Evolutionary conservation across 2,888 invertebrate genomes (phyloP).

Genomic region (Athripsodes cinereus): DNA sequence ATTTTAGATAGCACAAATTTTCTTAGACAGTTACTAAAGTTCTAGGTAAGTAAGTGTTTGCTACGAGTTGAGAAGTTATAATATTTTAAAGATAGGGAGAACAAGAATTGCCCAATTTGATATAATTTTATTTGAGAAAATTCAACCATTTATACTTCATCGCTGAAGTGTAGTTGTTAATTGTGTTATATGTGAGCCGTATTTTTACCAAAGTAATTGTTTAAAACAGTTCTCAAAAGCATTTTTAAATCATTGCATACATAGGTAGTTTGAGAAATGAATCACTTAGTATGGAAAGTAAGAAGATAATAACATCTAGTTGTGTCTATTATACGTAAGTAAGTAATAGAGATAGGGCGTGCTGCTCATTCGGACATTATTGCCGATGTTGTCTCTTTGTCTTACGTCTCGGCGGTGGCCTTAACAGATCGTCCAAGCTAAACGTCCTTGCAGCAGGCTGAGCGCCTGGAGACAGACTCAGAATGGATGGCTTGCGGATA

Average conservation of each 20-base stretch:
- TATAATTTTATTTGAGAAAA: too few species aligned
- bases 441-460: slow-evolving; percentile 72
- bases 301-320: slow-evolving; percentile 7
- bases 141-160: too few species aligned
- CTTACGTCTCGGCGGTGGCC: slow-evolving; percentile 78
- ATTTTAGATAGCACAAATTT: too few species aligned
- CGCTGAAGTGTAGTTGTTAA: too few species aligned
- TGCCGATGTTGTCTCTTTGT: slow-evolving; percentile 32
- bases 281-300: not conserved
- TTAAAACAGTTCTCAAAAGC: too few species aligned
- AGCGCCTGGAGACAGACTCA: slow-evolving; percentile 60
- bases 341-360: not conserved
- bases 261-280: not conserved
- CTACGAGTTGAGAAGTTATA: too few species aligned
- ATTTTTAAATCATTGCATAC: not conserved
- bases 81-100: too few species aligned
- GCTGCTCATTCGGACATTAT: slow-evolving; percentile 19
- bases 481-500: slow-evolving; percentile 82
- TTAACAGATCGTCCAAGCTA: slow-evolving; percentile 84
- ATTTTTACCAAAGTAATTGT: too few species aligned
- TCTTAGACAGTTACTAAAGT: too few species aligned
- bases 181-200: too few species aligned
- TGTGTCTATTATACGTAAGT: not conserved
- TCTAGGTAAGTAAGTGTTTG: too few species aligned
- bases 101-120: too few species aligned